Conservation (phyloP, 2,797 vertebrate species). For the Fistularia commersonii region DNA sequence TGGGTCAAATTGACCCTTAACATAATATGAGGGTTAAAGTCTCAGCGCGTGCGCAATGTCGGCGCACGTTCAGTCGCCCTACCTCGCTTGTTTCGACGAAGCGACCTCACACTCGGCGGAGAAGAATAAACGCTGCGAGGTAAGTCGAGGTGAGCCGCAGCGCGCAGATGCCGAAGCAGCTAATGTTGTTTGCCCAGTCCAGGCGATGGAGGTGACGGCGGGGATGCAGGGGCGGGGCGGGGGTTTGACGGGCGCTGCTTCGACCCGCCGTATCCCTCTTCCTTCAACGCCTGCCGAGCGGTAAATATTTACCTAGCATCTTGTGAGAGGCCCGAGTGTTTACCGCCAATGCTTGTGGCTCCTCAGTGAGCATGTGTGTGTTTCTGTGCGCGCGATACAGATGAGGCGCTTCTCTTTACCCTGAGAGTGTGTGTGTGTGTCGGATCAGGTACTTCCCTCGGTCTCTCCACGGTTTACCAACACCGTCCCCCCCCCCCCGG, state of each 20-base stretch:
- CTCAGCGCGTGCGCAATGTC: too few relatives aligned
- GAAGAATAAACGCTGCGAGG: constrained; percentile 12
- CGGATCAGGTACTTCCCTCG: constrained; percentile 57
- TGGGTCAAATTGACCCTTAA: too few relatives aligned
- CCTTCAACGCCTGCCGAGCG: constrained; percentile 36
- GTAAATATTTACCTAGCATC: constrained; percentile 77
- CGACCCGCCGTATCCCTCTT: constrained; percentile 28
- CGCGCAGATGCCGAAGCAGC: constrained; percentile 30
- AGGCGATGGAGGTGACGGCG: constrained; percentile 9
- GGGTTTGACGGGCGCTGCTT: constrained; percentile 24
- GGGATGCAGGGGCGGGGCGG: constrained; percentile 26
- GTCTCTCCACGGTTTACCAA: constrained; percentile 60
- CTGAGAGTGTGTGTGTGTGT: constrained; percentile 27
- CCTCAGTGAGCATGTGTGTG: constrained; percentile 18
- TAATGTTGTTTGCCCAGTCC: constrained; percentile 38
- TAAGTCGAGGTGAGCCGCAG: constrained; percentile 29
- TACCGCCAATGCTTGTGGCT: constrained; percentile 54
- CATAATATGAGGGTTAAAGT: too few relatives aligned
- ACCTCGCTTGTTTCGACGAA: not conserved
- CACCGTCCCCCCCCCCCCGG: constrained; percentile 35
- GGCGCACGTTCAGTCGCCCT: too few relatives aligned
- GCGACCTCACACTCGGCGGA: constrained; percentile 7
- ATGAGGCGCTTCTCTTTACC: constrained; percentile 34
- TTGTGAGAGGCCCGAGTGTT: constrained; percentile 67
- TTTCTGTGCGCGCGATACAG: constrained; percentile 11